Base-by-base conservation (phyloP, 1,140 invertebrate species). In the Gryon sp. region DNA sequence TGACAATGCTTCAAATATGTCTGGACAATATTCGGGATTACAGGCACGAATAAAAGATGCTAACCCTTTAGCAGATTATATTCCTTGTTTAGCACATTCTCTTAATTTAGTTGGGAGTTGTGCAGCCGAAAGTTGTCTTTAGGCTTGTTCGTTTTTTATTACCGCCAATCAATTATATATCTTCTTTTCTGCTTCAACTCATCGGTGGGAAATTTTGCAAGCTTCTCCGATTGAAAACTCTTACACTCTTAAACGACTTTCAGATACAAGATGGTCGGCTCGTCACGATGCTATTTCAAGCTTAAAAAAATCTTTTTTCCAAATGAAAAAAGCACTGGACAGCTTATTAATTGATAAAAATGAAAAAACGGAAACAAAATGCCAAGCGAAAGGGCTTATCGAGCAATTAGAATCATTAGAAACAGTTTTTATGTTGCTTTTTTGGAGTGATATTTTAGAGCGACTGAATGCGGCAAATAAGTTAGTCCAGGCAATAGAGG, bases 101-200 rank as follows among this genome's bases (percentile, higher is more conserved):
- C 55, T 83, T 8, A 85, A 85, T 74, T 79, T 83, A 43, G 79
- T 84, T n/a, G 82, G 60, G 14, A 40, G 22, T 36, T 45, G 26
- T 36, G 75, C 74, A 15, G 77, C 57, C 20, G 63, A 65, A 15
- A 52, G 24, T 46, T 72, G 65, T 62, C 14, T 40, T n/a, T 41
- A 55, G 43, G 68, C 86, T 16, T 82, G 85, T 82, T 86, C 83
- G n/a, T 9, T 85, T 82, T 28, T 83, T 82, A 36, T 80, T 75
- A 63, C 84, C 28, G 55, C 66, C 8, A 72, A 86, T 14, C 2
- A 43, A 12, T 41, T 78, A 11, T 78, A 69, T 24, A 63, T 11
- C 11, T 69, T 75, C 34, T 78, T 78, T 60, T 5, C 70, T 2
- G 22, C 55, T 28, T 79, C 72, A 11, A 79, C 36, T 43, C 12